Percentiles rank a stretch among this genome's conserved stretches.
phyloP scores from a whole-genome alignment of 2,113 vertebrate species.

The Guaruba guarouba region DNA sequence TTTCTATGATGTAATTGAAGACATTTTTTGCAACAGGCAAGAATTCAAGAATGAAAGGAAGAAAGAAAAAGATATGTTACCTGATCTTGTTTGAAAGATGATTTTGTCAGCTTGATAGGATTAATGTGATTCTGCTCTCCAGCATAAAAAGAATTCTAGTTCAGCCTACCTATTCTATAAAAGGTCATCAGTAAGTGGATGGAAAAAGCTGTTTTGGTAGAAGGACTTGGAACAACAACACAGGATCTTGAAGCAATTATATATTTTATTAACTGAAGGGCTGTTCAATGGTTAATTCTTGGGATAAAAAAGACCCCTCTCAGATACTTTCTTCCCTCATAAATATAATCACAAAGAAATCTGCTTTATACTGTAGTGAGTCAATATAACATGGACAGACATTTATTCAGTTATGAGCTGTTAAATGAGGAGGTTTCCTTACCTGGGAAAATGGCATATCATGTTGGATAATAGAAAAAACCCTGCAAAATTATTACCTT shows the following conservation, averaged over 20 bases:
- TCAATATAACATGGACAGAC: not conserved
- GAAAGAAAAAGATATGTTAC: not conserved
- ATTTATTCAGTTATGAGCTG: not conserved
- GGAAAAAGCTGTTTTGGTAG: not conserved
- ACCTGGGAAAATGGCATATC: not conserved
- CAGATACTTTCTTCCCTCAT: not conserved
- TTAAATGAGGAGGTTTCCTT: not conserved
- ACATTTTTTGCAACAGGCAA: not conserved
- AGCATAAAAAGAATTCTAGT: not conserved
- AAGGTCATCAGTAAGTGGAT: not conserved
- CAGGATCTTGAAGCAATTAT: not conserved
- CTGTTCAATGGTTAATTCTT: not conserved
- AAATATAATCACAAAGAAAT: not conserved
- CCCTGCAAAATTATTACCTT: not conserved
- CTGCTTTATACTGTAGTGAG: not conserved
- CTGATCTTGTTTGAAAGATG: not conserved
- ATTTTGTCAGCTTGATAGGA: not conserved
- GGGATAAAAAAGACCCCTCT: not conserved
- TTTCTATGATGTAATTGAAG: not conserved
- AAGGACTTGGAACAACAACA: not conserved
- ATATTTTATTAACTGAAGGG: not conserved
- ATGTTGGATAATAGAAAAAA: not conserved
- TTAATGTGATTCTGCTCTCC: not conserved
- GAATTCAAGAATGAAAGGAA: not conserved
- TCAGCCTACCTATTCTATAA: not conserved